Base-by-base conservation (phyloP, 2,113 vertebrate species). In the Corynorhinus townsendii region DNA sequence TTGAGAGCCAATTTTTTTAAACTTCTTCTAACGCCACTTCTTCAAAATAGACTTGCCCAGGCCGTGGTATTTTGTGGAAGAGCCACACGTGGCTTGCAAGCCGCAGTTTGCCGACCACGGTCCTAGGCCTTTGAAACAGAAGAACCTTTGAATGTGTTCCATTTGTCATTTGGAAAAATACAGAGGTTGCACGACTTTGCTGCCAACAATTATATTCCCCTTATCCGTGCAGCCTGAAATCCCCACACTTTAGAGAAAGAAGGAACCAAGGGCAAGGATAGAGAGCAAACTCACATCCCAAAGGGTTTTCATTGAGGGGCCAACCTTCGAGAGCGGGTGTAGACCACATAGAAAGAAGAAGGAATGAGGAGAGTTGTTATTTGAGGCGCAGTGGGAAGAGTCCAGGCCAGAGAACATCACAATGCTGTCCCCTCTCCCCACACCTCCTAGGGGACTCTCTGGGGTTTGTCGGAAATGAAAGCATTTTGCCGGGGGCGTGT, bases 321-420 rank as follows among this genome's bases (percentile, higher is more conserved):
- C 79, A n/a, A 20, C 30, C 45, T 69, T 56, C 85, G n/a, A 2
- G 38, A 22, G 56, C 5, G 0, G 0, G 0, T 1, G 38, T 2
- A 6, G 38, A 14, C 19, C 75, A 5, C 45, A 40, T 0, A 2
- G 54, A 22, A 45, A 35, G 8, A 15, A 2, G 9, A 26, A 20
- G 71, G 43, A 15, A 1, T 0, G 16, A 35, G 71, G 16, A 28
- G 8, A 6, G 43, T 5, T 6, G 11, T 14, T 11, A 81, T 68
- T 16, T 14, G 22, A 59, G 62, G 45, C 12, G 5, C 22, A 4
- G 30, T 5, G 14, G 75, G 64, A 17, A 59, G 24, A 26, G 35
- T 26, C 22, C 47, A 22, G 28, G 22, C 33, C 54, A 17, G 86
- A 11, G n/a, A 28, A 11, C 40, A 7, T 14, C 43, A 22, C 26